Evolutionary conservation across 2,113 vertebrate genomes (phyloP).

Genomic region (Ailuropoda melanoleuca): DNA sequence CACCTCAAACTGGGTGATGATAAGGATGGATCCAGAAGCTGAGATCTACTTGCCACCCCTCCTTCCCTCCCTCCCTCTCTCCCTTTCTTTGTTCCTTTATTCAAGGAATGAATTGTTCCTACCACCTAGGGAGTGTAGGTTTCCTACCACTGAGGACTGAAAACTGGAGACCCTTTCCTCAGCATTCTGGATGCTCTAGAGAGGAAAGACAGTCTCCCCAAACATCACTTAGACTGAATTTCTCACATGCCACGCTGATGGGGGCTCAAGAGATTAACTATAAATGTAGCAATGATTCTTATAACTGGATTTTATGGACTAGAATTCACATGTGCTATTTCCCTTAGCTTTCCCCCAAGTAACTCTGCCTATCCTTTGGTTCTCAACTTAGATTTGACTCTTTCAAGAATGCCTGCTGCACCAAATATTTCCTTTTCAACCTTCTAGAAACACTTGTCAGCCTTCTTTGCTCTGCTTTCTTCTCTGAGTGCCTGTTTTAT

Average conservation of each 20-base stretch:
- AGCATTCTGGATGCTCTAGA: not conserved
- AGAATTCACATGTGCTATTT: not conserved
- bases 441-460: not conserved
- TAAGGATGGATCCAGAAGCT: not conserved
- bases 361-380: not conserved
- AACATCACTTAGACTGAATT: not conserved
- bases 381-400: not conserved
- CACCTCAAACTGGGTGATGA: too few relatives aligned
- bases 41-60: accelerated
- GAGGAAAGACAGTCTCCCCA: not conserved
- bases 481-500: not conserved
- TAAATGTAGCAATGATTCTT: not conserved
- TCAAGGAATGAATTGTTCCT: not conserved
- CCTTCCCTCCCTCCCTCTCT: accelerated
- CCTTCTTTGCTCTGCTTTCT: not conserved
- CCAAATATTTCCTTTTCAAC: not conserved
- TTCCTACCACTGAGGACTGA: not conserved
- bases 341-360: not conserved
- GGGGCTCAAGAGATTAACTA: not conserved
- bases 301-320: not conserved
- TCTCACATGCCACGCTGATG: not conserved
- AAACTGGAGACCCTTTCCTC: not conserved
- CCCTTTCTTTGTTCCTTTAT: not conserved
- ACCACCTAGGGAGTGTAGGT: not conserved
- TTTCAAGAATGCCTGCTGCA: not conserved